phyloP scores from a whole-genome alignment of 1,140 invertebrate species.

The Drosophila athabasca region DNA sequence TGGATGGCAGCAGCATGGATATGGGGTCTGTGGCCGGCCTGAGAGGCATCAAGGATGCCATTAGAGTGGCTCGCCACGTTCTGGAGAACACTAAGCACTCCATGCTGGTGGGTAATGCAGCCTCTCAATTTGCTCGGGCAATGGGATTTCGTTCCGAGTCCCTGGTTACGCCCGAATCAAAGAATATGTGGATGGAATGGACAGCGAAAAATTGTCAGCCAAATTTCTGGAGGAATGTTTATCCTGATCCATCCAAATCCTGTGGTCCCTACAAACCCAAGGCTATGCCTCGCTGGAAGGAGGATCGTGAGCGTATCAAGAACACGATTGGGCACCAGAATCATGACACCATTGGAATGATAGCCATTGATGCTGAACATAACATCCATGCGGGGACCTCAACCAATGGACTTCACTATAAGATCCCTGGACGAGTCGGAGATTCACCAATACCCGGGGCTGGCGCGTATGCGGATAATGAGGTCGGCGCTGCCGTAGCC shows the following conservation, averaged over 20 bases:
- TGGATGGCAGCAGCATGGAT: conserved; percentile 94
- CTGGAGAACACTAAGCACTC: conserved; percentile 96
- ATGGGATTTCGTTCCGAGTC: conserved; percentile 95
- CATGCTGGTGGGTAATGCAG: conserved; percentile 93
- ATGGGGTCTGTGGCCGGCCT: conserved; percentile 95
- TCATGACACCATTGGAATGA: conserved; percentile 99
- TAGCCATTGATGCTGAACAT: conserved; percentile 92
- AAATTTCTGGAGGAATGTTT: conserved; percentile 98
- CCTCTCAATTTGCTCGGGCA: conserved; percentile 88
- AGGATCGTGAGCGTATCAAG: conserved; percentile 57
- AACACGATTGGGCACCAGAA: conserved; percentile 86
- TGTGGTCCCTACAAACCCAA: conserved; percentile 95
- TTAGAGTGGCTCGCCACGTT: conserved; percentile 95
- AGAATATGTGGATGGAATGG: conserved; percentile 91
- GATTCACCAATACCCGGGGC: conserved; percentile 97
- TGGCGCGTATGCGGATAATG: conserved; percentile 96
- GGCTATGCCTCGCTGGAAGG: conserved; percentile 44
- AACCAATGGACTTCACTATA: conserved; percentile 96
- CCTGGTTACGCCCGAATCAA: conserved; percentile 90
- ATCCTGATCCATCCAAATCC: conserved; percentile 90
- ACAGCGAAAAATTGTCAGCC: conserved; percentile 94
- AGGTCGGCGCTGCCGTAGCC: conserved; percentile 94
- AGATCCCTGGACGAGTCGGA: conserved; percentile 94
- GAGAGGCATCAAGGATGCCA: conserved; percentile 93
- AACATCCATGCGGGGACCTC: conserved; percentile 96